Evolutionary conservation across 1,140 invertebrate species (phyloP).

Genomic region (Brachionus calyciflorus): DNA sequence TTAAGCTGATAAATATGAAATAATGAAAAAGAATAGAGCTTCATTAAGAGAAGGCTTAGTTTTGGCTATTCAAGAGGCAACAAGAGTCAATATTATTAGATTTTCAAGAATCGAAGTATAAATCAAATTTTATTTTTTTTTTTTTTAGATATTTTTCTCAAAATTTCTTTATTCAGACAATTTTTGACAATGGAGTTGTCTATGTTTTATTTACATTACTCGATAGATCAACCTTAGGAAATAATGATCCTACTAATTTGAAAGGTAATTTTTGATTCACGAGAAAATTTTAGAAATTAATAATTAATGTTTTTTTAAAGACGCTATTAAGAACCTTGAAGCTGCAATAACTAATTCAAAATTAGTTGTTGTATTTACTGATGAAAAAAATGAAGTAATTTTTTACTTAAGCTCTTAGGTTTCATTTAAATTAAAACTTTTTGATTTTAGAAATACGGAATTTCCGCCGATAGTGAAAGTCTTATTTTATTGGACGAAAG

Average conservation of each 20-base stretch:
- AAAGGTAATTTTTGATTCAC: no score
- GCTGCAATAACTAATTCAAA: neutral
- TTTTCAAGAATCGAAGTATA: slow-evolving; percentile 26
- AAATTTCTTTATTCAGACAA: neutral
- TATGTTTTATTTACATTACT: slow-evolving; percentile 26
- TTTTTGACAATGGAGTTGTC: slow-evolving; percentile 24
- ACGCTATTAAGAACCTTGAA: neutral
- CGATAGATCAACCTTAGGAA: slow-evolving; percentile 26
- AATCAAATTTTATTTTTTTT: neutral
- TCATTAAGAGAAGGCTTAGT: neutral
- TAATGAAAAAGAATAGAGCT: neutral
- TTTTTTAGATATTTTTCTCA: neutral
- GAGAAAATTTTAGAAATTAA: no score
- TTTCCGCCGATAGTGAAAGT: neutral
- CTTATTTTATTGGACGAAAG: neutral
- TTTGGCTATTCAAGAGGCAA: neutral
- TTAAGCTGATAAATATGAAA: slow-evolving; percentile 31
- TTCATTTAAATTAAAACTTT: neutral
- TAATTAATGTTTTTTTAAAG: neutral
- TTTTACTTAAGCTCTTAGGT: neutral
- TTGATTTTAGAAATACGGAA: neutral
- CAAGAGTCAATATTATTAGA: neutral
- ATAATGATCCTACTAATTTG: neutral
- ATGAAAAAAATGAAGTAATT: slow-evolving; percentile 14
- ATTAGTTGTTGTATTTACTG: neutral